A percentile compares a stretch with the other conserved stretches of the same genome.
Evolutionary conservation across 2,888 invertebrate species (phyloP).

Genomic region (Globia sparganii): DNA sequence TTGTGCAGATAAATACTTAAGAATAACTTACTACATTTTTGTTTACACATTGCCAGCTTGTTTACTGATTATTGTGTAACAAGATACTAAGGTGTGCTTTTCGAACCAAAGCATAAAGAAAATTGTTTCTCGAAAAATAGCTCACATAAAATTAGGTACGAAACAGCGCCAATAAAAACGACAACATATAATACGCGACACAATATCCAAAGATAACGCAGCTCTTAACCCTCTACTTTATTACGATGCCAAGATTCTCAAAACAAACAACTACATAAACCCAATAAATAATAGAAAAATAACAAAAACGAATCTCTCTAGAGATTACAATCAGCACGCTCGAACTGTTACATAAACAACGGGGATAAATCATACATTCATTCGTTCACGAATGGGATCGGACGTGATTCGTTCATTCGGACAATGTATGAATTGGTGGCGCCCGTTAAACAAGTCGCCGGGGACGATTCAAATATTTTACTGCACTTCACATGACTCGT

Average conservation of each 20-base stretch:
- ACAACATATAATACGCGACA: slow-evolving; percentile 37
- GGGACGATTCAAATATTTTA: slow-evolving; percentile 36
- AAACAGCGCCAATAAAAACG: slow-evolving; percentile 37
- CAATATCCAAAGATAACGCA: slow-evolving; percentile 32
- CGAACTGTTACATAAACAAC: slow-evolving; percentile 64
- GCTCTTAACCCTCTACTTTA: slow-evolving; percentile 50
- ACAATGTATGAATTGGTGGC: slow-evolving; percentile 49
- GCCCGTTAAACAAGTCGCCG: slow-evolving; percentile 44
- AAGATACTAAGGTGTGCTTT: slow-evolving; percentile 14
- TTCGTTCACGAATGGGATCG: slow-evolving; percentile 59
- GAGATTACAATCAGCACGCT: slow-evolving; percentile 67
- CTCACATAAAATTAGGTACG: slow-evolving; percentile 32
- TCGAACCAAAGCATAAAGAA: slow-evolving; percentile 1
- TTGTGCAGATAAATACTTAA: neutral
- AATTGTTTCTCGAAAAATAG: slow-evolving; percentile 1
- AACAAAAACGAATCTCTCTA: slow-evolving; percentile 61
- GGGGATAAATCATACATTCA: slow-evolving; percentile 63
- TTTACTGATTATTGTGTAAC: slow-evolving; percentile 7
- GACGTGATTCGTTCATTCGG: slow-evolving; percentile 60
- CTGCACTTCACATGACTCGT: slow-evolving; percentile 18
- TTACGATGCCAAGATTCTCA: slow-evolving; percentile 51
- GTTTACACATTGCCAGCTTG: neutral
- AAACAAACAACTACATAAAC: slow-evolving; percentile 58
- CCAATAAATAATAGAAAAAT: slow-evolving; percentile 67
- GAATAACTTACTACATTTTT: neutral